These are phyloP conservation scores for Sebastes jordani DNA, from an alignment of 2,797 vertebrate species.

Conservation along the genomic window DNA sequence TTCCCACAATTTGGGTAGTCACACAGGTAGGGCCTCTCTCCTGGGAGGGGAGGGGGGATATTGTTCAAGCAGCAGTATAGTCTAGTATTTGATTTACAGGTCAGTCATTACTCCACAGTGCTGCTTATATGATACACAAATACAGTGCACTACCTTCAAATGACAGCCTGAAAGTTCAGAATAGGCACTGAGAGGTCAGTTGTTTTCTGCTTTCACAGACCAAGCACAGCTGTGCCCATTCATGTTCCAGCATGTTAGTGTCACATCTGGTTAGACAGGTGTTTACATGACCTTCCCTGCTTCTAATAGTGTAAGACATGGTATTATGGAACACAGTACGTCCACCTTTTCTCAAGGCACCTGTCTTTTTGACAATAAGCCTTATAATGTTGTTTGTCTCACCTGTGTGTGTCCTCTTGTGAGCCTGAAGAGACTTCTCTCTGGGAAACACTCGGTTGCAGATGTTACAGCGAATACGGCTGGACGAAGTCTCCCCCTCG, in stretches of 20 bases:
- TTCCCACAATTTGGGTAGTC: conserved; percentile 98
- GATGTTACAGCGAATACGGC: conserved; percentile 96
- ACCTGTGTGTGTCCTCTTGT: conserved; percentile 98
- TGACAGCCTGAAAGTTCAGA: not conserved
- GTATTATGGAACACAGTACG: not conserved
- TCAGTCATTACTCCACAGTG: not conserved
- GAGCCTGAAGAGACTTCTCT: conserved; percentile 97
- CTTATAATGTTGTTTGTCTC: conserved; percentile 2
- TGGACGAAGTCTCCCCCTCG: conserved; percentile 94
- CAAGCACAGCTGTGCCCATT: not conserved
- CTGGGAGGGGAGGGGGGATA: conserved; percentile 64
- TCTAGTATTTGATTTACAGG: not conserved
- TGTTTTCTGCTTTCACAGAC: not conserved
- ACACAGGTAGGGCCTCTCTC: conserved; percentile 96
- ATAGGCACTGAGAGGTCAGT: not conserved
- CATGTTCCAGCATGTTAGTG: not conserved
- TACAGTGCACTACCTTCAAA: not conserved
- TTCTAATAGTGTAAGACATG: not conserved
- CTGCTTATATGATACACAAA: not conserved
- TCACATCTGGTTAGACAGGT: not conserved
- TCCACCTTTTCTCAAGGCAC: not conserved
- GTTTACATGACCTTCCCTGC: not conserved
- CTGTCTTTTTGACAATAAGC: not conserved
- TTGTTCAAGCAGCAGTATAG: not conserved
- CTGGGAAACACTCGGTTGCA: conserved; percentile 97